These are phyloP conservation scores for Pseudanteris insignis DNA, from an alignment of 2,888 invertebrate genomes.

Conservation along the genomic window DNA sequence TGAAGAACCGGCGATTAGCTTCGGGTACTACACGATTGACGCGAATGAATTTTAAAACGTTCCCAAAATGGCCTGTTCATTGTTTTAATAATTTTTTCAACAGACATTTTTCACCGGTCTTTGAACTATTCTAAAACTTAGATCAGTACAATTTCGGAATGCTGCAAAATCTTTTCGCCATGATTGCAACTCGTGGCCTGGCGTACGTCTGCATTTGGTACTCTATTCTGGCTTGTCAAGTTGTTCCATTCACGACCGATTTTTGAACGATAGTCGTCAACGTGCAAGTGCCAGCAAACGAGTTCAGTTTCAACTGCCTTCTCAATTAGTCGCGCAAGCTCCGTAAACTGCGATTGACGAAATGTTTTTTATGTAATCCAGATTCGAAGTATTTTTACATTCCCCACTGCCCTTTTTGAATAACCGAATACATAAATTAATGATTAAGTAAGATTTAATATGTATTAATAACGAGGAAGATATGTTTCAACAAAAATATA, in stretches of 20 bases:
- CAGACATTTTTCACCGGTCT: too few relatives aligned
- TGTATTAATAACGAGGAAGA: too few relatives aligned
- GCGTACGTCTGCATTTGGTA: slow-evolving; percentile 40
- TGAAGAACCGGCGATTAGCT: too few relatives aligned
- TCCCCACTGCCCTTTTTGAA: slow-evolving; percentile 45
- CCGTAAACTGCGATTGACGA: slow-evolving; percentile 35
- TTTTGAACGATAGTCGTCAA: slow-evolving; percentile 8
- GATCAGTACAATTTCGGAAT: too few relatives aligned
- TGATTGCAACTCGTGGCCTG: slow-evolving; percentile 11
- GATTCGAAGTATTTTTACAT: slow-evolving; percentile 47
- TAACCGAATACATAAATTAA: slow-evolving; percentile 39
- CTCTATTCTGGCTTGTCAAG: slow-evolving; percentile 26
- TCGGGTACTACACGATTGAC: too few relatives aligned
- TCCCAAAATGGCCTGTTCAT: too few relatives aligned
- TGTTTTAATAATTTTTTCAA: too few relatives aligned
- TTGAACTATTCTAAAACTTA: too few relatives aligned
- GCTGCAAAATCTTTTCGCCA: background rate
- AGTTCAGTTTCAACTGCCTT: slow-evolving; percentile 43
- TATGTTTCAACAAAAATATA: slow-evolving; percentile 41
- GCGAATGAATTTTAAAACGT: too few relatives aligned
- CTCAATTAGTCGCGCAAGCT: slow-evolving; percentile 34
- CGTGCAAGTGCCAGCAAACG: slow-evolving; percentile 23
- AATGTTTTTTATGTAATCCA: slow-evolving; percentile 43
- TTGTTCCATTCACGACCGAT: slow-evolving; percentile 17
- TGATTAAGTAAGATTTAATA: slow-evolving; percentile 35